phyloP scores from a whole-genome alignment of 2,888 invertebrate species.

The Disparrhopalites patrizii region DNA sequence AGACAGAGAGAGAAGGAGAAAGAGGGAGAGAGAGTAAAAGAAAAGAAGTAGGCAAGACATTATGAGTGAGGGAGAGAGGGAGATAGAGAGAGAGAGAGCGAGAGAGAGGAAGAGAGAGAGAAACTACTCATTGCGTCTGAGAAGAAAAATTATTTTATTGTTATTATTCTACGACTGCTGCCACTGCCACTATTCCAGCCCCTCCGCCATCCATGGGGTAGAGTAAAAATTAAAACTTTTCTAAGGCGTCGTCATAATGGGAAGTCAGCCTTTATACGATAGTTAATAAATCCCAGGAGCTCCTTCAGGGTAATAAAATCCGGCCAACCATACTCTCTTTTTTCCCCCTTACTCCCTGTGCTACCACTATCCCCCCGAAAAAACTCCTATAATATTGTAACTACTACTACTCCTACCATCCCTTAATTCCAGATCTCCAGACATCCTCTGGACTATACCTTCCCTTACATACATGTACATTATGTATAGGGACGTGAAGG shows the following conservation, averaged over 20 bases:
- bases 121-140: conserved; percentile 8
- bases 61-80: background rate
- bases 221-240: conserved; percentile 20
- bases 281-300: conserved; percentile 39
- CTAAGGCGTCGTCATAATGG: conserved; percentile 25
- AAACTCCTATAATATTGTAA: no score
- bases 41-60: background rate
- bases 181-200: background rate
- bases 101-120: background rate
- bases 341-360: conserved; percentile 3
- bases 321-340: conserved; percentile 14
- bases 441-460: background rate
- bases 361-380: no score
- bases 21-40: background rate
- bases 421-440: background rate
- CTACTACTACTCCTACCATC: background rate
- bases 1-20: no score
- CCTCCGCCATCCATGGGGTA: no score
- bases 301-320: conserved; percentile 27
- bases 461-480: no score
- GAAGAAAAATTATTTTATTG: conserved; percentile 47
- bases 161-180: conserved; percentile 35
- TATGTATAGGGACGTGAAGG: no score
- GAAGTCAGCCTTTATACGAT: conserved; percentile 26
- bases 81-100: background rate